Evolutionary conservation across 2,888 invertebrate genomes (phyloP).

Genomic region (Dastarcus helophoroides): DNA sequence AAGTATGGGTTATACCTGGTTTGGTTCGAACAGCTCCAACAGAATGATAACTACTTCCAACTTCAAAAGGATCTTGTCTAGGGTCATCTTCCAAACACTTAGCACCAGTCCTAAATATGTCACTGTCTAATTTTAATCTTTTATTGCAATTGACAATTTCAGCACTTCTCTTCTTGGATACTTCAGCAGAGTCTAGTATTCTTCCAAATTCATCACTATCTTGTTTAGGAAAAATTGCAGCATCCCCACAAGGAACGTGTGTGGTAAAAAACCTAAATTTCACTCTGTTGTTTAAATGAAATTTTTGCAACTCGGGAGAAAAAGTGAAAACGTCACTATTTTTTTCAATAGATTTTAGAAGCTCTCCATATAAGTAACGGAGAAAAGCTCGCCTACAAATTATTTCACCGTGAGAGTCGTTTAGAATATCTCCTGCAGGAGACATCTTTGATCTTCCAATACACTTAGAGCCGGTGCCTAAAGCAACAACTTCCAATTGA

Average conservation of each 20-base stretch:
- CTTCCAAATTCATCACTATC: slow-evolving; percentile 16
- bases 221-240: slow-evolving; percentile 64
- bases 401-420: slow-evolving; percentile 90
- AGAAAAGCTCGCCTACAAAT: slow-evolving; percentile 73
- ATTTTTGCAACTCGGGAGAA: slow-evolving; percentile 15
- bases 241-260: slow-evolving; percentile 88
- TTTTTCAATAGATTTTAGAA: slow-evolving; percentile 11
- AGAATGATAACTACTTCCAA: slow-evolving; percentile 54
- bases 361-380: slow-evolving; percentile 58
- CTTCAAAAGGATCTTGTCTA: slow-evolving; percentile 46
- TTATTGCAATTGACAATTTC: slow-evolving; percentile 11
- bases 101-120: slow-evolving; percentile 76
- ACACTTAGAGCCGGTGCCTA: slow-evolving; percentile 89
- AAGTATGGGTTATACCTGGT: slow-evolving; percentile 50
- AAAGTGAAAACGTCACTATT: slow-evolving; percentile 17
- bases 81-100: slow-evolving; percentile 54
- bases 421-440: slow-evolving; percentile 56
- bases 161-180: slow-evolving; percentile 1
- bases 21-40: slow-evolving; percentile 70
- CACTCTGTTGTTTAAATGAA: slow-evolving; percentile 38
- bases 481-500: slow-evolving; percentile 53
- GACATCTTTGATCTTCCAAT: slow-evolving; percentile 61
- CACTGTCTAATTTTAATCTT: slow-evolving; percentile 26
- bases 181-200: background rate
- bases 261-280: slow-evolving; percentile 77